Evolutionary conservation across 2,888 invertebrate genomes (phyloP).

Genomic region (Electrophaes corylata): DNA sequence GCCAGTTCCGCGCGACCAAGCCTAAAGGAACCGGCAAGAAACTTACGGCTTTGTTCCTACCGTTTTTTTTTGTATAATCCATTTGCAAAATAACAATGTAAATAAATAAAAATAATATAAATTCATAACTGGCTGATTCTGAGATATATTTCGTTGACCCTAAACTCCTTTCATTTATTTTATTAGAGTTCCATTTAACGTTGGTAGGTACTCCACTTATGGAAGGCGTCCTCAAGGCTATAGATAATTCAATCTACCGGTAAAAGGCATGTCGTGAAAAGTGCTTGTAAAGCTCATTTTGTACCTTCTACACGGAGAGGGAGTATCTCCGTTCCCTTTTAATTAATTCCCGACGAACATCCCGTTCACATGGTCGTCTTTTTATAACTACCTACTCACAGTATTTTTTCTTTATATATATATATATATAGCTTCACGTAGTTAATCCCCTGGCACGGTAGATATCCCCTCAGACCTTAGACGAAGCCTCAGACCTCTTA

Average conservation of each 20-base stretch:
- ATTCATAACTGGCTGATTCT: no score
- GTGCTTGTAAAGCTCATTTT: constrained; percentile 36
- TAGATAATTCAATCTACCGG: constrained; percentile 18
- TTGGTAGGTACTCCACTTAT: not conserved
- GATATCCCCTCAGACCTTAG: no score
- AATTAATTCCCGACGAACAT: constrained; percentile 38
- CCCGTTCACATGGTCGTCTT: not conserved
- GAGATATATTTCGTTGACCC: no score
- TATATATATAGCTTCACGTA: no score
- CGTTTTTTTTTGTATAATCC: no score
- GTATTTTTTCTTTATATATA: not conserved
- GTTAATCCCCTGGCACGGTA: no score
- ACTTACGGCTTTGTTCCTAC: no score
- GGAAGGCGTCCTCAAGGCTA: constrained; percentile 3
- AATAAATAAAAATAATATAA: no score
- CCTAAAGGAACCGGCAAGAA: no score
- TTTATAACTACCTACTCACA: not conserved
- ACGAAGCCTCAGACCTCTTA: no score
- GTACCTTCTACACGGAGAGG: constrained; percentile 41
- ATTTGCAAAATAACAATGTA: no score
- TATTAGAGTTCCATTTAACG: not conserved
- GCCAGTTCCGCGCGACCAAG: no score
- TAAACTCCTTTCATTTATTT: not conserved
- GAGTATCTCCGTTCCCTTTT: constrained; percentile 32
- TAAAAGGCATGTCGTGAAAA: constrained; percentile 41